Percentiles rank a stretch among this genome's conserved stretches.
phyloP scores from a whole-genome alignment of 2,113 vertebrate species.

The Nipponia nippon region DNA sequence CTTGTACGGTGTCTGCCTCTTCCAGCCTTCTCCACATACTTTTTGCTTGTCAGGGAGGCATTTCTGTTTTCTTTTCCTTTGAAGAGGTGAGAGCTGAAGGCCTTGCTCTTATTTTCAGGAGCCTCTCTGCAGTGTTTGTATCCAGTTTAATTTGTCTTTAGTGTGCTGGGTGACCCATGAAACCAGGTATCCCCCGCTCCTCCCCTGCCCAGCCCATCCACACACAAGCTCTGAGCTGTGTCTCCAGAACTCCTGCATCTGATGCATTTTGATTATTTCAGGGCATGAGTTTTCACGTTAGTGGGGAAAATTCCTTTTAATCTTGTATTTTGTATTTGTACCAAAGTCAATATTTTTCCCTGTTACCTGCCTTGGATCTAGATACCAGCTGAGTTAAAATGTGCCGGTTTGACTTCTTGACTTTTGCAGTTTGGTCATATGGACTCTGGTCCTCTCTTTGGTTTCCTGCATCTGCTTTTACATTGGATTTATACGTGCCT shows the following conservation, averaged over 20 bases:
- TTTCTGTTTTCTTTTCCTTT: background rate
- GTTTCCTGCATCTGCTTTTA: background rate
- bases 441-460: background rate
- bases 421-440: background rate
- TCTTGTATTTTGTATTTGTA: background rate
- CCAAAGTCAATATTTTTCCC: background rate
- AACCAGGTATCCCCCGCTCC: background rate
- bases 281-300: background rate
- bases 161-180: background rate
- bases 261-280: background rate
- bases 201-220: background rate
- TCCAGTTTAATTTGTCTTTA: background rate
- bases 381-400: background rate
- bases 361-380: background rate
- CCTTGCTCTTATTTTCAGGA: background rate
- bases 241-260: background rate
- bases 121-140: background rate
- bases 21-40: background rate
- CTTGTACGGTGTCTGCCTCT: background rate
- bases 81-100: background rate
- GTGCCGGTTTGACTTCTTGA: background rate
- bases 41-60: background rate
- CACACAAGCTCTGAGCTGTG: background rate
- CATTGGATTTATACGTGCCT: background rate
- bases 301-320: background rate